A percentile compares a stretch with the other conserved stretches of the same genome.
Conservation (phyloP, 2,888 invertebrate genomes). For the Diplazon laetatorius region DNA sequence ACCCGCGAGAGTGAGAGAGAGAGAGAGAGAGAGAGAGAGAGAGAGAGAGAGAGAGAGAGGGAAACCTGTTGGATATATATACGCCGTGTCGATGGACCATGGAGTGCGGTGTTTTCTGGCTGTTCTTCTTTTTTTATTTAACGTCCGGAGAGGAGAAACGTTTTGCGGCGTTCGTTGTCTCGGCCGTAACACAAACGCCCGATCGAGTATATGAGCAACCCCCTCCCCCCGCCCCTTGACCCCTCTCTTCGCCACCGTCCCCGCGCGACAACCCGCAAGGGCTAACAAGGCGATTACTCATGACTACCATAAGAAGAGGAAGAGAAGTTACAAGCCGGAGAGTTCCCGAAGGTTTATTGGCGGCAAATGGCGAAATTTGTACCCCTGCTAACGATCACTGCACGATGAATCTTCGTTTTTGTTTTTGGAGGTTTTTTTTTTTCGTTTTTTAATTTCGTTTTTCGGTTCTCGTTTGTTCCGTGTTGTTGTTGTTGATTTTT, state of each 20-base stretch:
- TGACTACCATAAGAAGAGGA: conserved; percentile 80
- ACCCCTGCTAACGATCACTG: conserved; percentile 80
- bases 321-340: conserved; percentile 80
- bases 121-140: conserved; percentile 66
- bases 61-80: conserved; percentile 62
- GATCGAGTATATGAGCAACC: conserved; percentile 70
- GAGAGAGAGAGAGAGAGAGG: conserved; percentile 36
- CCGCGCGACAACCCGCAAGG: conserved; percentile 81
- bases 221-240: too few relatives aligned
- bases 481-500: too few relatives aligned
- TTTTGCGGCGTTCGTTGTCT: conserved; percentile 54
- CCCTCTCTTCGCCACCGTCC: too few relatives aligned
- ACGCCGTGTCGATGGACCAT: conserved; percentile 76
- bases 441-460: conserved; percentile 14
- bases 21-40: conserved; percentile 36
- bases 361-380: conserved; percentile 82
- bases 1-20: conserved; percentile 36
- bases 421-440: conserved; percentile 66
- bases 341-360: conserved; percentile 80
- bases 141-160: conserved; percentile 53
- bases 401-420: conserved; percentile 56
- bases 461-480: neutral
- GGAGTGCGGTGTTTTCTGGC: conserved; percentile 75
- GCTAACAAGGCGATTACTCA: conserved; percentile 83
- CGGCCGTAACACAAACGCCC: conserved; percentile 28